Evolutionary conservation across 2,888 invertebrate genomes (phyloP), one percentile per base, ranked within the genome.

Genomic region (Argyresthia goedartella): DNA sequence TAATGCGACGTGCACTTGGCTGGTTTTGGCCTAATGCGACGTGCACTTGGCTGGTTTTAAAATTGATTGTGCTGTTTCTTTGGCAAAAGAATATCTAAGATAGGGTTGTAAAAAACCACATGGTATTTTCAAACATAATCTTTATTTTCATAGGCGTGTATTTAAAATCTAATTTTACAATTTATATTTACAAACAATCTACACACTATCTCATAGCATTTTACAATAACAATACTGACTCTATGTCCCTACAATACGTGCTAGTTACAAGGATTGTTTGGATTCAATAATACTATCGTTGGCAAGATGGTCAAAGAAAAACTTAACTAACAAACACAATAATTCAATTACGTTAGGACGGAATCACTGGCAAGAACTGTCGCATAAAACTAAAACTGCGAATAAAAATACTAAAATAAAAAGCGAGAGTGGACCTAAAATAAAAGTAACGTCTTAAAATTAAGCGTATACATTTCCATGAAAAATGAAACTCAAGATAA

Each of bases 281-380:
- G 55, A n/a, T 52, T 46, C 25, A 54, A 59, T 76, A 85, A 86
- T 86, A 86, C 85, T 84, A 67, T 69, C 49, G 57, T 62, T 60
- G 85, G 85, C 70, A 82, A 85, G 82, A 84, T 82, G 79, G 64
- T 56, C 57, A 36, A 50, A 34, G 13, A 25, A 41, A n/a, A 14
- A 36, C 8, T 49, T 4, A 46, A 45, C 14, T 43, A 35, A 6
- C 39, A 36, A 44, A 13, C 52, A 51, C 57, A 59, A 57, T 59
- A 61, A 56, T 61, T 52, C 60, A 69, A 67, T 65, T 61, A 75
- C 72, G 78, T 77, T 64, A 81, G 85, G 85, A 85, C 84, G 85
- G 84, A 81, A 69, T 64, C 61, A 72, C 73, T 71, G 69, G 66
- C 65, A 68, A 69, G 63, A 36, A 65, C 50, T 4, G n/a, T n/a